phyloP scores from a whole-genome alignment of 2,113 vertebrate species.

The Cranoglanis bouderius region DNA sequence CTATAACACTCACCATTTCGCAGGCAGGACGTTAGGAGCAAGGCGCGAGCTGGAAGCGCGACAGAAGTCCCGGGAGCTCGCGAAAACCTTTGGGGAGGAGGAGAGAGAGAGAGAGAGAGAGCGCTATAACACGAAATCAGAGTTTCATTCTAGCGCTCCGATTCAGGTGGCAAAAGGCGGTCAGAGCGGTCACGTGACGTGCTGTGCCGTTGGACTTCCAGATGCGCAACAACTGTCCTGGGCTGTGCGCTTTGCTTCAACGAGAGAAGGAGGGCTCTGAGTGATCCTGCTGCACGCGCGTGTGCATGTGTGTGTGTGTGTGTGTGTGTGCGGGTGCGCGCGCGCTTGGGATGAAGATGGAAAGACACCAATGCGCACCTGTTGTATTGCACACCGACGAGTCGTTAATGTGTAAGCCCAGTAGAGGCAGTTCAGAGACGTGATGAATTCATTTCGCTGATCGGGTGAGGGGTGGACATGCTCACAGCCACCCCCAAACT shows the following conservation, averaged over 20 bases:
- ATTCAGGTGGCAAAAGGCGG: constrained; percentile 73
- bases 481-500: constrained; percentile 24
- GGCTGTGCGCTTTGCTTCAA: not conserved
- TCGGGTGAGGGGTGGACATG: constrained; percentile 34
- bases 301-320: not conserved
- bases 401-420: constrained; percentile 55
- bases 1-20: constrained; percentile 77
- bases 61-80: constrained; percentile 68
- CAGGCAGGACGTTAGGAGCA: constrained; percentile 51
- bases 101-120: constrained; percentile 73
- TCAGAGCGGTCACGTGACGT: constrained; percentile 75
- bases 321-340: not conserved
- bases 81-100: constrained; percentile 70
- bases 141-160: constrained; percentile 60
- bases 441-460: constrained; percentile 46
- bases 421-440: constrained; percentile 46
- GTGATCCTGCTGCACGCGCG: not conserved
- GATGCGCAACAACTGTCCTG: constrained; percentile 34
- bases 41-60: constrained; percentile 58
- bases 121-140: constrained; percentile 64
- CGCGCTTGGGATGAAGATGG: not conserved
- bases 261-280: not conserved
- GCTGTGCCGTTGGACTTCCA: constrained; percentile 44
- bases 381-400: not conserved
- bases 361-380: constrained; percentile 15